Percentiles rank a stretch among this genome's conserved stretches.
These are phyloP conservation scores for Okamejei kenojei DNA, from an alignment of 2,797 vertebrate genomes.

Conservation along the genomic window DNA sequence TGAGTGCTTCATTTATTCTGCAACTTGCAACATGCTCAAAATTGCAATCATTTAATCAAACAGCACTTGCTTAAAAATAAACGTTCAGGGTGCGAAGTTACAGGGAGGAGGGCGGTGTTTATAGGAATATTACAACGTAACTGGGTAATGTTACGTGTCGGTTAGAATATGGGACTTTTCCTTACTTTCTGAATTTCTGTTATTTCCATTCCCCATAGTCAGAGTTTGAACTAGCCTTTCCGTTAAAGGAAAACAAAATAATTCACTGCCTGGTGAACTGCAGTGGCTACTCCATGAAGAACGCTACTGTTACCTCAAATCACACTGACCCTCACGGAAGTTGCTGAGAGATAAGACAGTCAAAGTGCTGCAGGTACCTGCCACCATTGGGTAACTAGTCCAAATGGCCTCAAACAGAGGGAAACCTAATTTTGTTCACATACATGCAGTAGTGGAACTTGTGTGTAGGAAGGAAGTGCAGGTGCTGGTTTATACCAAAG, in stretches of 20 bases:
- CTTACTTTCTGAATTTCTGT: background rate
- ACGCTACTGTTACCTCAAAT: background rate
- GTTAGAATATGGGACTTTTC: background rate
- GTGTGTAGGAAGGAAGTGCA: too few species aligned
- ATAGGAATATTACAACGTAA: background rate
- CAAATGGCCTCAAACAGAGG: background rate
- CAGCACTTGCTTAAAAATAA: conserved; percentile 13
- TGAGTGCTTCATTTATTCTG: conserved; percentile 29
- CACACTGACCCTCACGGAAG: background rate
- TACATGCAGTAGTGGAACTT: too few species aligned
- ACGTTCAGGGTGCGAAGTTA: background rate
- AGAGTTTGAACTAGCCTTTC: background rate
- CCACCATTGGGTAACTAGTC: background rate
- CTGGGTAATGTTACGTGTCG: background rate
- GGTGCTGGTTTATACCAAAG: too few species aligned
- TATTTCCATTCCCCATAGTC: too few species aligned
- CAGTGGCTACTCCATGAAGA: background rate
- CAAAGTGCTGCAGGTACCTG: background rate
- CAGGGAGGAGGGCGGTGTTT: background rate
- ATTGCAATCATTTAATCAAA: conserved; percentile 30
- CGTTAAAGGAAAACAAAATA: background rate
- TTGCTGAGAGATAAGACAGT: too few species aligned
- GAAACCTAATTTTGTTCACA: background rate
- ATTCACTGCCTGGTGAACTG: background rate
- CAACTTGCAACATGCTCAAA: conserved; percentile 30